Evolutionary conservation across 2,113 vertebrate genomes (phyloP).

Genomic region (Plecturocebus donacophilus): DNA sequence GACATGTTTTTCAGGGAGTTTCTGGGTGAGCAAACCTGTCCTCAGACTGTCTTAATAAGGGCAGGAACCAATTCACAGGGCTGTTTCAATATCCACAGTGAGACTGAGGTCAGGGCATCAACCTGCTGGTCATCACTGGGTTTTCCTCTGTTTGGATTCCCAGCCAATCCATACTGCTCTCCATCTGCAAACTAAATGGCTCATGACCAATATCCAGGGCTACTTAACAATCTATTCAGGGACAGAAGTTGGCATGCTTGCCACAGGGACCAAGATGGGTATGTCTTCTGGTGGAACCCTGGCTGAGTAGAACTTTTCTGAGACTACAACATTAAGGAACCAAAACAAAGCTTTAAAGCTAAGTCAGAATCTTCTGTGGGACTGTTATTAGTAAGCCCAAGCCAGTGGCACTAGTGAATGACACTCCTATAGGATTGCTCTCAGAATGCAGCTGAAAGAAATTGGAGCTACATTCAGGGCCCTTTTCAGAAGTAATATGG

Average conservation of each 20-base stretch:
- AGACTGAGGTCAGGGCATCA: neutral
- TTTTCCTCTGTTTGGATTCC: neutral
- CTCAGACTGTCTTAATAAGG: neutral
- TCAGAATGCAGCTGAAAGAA: neutral
- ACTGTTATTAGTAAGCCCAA: neutral
- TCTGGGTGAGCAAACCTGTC: neutral
- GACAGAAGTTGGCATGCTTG: neutral
- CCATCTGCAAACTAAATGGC: neutral
- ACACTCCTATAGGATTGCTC: neutral
- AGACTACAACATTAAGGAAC: neutral
- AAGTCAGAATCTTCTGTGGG: neutral
- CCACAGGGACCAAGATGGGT: neutral
- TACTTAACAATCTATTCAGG: neutral
- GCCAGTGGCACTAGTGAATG: neutral
- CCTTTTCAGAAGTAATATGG: neutral
- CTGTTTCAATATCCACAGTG: neutral
- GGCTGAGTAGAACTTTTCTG: neutral
- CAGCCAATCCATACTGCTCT: neutral
- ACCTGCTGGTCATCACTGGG: neutral
- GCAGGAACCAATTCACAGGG: neutral
- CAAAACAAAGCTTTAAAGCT: neutral
- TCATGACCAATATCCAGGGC: neutral
- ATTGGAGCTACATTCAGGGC: neutral
- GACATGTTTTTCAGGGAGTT: neutral
- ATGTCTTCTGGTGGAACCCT: neutral